Evolutionary conservation across 2,113 vertebrate genomes (phyloP), one percentile per base, ranked within the genome.

Genomic region (Oxyura jamaicensis): DNA sequence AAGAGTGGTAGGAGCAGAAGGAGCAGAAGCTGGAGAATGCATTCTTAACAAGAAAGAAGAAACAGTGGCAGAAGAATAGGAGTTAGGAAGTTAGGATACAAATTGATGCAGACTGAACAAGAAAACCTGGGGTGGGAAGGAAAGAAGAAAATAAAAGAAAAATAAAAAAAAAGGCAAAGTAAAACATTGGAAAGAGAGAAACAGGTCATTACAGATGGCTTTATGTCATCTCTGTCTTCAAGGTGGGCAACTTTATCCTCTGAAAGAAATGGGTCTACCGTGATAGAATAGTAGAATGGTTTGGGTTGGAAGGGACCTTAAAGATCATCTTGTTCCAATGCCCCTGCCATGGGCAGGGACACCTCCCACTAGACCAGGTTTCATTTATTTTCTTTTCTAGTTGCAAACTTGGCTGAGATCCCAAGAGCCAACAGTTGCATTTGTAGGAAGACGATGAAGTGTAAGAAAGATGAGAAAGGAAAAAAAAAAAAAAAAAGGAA

Each of bases 111-210:
- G 23, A 62, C 11, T 52, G 36, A 85, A 76, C 15, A 56, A 82
- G 31, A 12, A 90, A 81, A 80, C 1, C 2, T n/a, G 6, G 17
- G 16, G 6, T 22, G 1, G 1, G 19, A 0, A 1, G 3, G 17
- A 59, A 10, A 20, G 26, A 8, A 39, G 7, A 5, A 36, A 26
- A 22, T 15, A 2, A 11, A 23, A 7, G 9, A 11, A 33, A 11
- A 23, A 7, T 8, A 11, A 33, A 26, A n/a, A 5, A 21, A 66
- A 86, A 46, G 1, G 11, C 0, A 0, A 63, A 6, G 59, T 56
- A 46, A 79, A 75, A 74, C 41, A 9, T n/a, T 68, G 75, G 11
- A 42, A n/a, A 71, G 22, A 71, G 14, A 52, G 11, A 33, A 33
- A 66, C n/a, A 77, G 29, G 36, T n/a, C 13, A 77, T 77, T 73